phyloP scores from a whole-genome alignment of 1,140 invertebrate species.

The Thrips palmi region DNA sequence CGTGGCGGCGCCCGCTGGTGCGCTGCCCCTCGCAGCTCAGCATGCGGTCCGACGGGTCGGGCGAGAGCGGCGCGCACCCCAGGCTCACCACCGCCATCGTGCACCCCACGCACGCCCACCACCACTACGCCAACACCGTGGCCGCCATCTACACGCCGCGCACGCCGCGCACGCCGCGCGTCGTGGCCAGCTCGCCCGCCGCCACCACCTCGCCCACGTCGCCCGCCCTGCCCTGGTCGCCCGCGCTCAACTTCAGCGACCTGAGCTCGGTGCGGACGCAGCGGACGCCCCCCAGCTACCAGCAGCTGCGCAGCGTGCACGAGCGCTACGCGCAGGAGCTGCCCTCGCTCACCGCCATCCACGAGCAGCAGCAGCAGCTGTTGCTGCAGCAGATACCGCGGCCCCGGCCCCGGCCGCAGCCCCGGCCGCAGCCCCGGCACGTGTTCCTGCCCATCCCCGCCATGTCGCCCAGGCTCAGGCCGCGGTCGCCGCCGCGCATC shows the following conservation, averaged over 20 bases:
- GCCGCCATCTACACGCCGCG: conserved; percentile 25
- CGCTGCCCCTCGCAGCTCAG: conserved; percentile 45
- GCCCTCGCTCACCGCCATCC: conserved; percentile 49
- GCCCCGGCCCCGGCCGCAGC: conserved; percentile 12
- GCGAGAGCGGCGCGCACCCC: conserved; percentile 34
- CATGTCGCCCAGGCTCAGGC: conserved; percentile 25
- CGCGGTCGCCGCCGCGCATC: conserved; percentile 18
- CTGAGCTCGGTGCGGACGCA: conserved; percentile 67
- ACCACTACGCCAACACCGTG: conserved; percentile 22
- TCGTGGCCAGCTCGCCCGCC: conserved; percentile 45
- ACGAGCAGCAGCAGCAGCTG: conserved; percentile 35
- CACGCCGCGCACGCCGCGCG: conserved; percentile 31
- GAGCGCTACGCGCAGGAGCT: conserved; percentile 52
- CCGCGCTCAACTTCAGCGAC: conserved; percentile 54
- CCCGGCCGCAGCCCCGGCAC: conserved; percentile 13
- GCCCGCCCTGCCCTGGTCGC: conserved; percentile 36
- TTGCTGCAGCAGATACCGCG: conserved; percentile 9
- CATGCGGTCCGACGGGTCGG: conserved; percentile 42
- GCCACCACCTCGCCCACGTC: conserved; percentile 27
- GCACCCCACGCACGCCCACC: conserved; percentile 18
- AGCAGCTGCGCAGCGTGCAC: conserved; percentile 38
- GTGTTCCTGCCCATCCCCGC: conserved; percentile 31
- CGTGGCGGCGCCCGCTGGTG: conserved; percentile 44
- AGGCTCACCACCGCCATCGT: conserved; percentile 12
- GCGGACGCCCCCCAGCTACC: conserved; percentile 49